A percentile compares a stretch with the other conserved stretches of the same genome.
Conservation (phyloP, 2,113 vertebrate genomes). For the Ceuthmochares aereus region DNA sequence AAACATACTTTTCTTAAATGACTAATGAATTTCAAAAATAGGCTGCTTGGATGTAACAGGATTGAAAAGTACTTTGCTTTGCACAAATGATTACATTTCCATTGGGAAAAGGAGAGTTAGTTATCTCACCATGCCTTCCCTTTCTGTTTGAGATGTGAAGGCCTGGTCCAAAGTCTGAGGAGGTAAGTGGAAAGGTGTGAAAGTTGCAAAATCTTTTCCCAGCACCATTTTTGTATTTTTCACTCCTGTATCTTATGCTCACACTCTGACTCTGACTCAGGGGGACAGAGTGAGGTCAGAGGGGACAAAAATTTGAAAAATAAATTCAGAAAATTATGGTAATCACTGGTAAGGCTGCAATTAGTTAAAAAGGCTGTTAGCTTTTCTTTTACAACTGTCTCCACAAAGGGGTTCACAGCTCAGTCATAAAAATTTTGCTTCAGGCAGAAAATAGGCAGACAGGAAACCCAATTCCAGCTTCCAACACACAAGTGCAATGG, state of each 20-base stretch:
- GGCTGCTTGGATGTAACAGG: background rate
- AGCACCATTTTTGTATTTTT: background rate
- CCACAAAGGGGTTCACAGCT: slow-evolving; percentile 58
- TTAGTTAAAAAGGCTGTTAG: slow-evolving; percentile 67
- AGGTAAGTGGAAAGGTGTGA: slow-evolving; percentile 7
- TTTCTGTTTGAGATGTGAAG: background rate
- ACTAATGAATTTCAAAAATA: background rate
- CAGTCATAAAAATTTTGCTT: slow-evolving; percentile 73
- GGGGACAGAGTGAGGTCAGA: background rate
- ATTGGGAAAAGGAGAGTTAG: background rate
- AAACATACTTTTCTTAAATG: background rate
- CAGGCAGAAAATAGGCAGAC: slow-evolving; percentile 71
- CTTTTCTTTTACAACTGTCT: slow-evolving; percentile 66
- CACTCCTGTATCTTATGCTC: background rate
- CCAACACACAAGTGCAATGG: slow-evolving; percentile 66
- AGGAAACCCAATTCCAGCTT: slow-evolving; percentile 71
- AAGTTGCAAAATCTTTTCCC: background rate
- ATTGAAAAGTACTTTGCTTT: slow-evolving; percentile 1
- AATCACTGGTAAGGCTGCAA: slow-evolving; percentile 48
- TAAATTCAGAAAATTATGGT: slow-evolving; percentile 18
- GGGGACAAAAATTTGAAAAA: background rate
- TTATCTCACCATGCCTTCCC: background rate
- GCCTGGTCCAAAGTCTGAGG: background rate
- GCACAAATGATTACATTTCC: background rate
- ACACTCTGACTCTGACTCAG: background rate